phyloP scores from a whole-genome alignment of 2,797 vertebrate genomes.

The Lophotriccus pileatus region DNA sequence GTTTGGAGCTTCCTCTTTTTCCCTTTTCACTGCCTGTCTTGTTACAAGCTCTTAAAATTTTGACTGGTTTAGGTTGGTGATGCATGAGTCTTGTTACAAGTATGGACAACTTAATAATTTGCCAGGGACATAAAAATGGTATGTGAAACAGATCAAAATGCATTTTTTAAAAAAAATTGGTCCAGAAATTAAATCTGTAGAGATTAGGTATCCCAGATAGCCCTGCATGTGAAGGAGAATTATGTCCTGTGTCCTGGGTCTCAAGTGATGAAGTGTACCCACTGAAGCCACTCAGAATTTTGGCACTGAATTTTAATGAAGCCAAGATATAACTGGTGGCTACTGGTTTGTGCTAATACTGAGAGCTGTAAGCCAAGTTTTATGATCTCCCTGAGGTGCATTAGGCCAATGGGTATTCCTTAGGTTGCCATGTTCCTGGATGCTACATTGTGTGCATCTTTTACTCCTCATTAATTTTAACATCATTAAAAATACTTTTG shows the following conservation, averaged over 20 bases:
- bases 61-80: background rate
- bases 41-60: background rate
- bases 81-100: background rate
- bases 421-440: background rate
- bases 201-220: background rate
- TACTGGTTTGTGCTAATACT: background rate
- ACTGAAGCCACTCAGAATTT: slow-evolving; percentile 4
- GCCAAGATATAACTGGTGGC: background rate
- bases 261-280: background rate
- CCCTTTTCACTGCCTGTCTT: background rate
- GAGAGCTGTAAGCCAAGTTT: background rate
- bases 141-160: background rate
- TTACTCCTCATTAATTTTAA: background rate
- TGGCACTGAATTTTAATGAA: slow-evolving; percentile 1
- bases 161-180: background rate
- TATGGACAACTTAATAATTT: background rate
- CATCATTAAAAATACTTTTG: slow-evolving; percentile 3
- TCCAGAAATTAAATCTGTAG: background rate
- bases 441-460: background rate
- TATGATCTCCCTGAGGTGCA: background rate
- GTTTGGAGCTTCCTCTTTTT: background rate
- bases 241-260: background rate
- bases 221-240: background rate
- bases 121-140: background rate
- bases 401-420: background rate